phyloP scores from a whole-genome alignment of 1,140 invertebrate species.

The Charaxes varanes region DNA sequence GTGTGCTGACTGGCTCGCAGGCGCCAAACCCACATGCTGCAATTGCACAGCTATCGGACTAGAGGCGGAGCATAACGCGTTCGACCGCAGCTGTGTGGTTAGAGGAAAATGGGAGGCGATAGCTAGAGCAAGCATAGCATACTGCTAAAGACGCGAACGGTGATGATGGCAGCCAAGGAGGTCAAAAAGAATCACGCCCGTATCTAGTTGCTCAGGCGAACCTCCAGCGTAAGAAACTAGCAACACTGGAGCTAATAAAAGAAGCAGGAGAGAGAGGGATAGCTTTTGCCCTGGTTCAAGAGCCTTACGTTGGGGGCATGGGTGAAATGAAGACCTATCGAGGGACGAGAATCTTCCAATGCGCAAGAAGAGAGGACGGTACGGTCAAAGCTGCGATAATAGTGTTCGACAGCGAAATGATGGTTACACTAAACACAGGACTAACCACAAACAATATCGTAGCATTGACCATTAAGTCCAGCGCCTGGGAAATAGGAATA shows the following conservation, averaged over 20 bases:
- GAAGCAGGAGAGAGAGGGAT: background rate
- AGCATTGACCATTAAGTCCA: background rate
- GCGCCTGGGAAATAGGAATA: background rate
- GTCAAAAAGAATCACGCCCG: no score
- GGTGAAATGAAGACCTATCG: background rate
- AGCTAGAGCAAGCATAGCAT: slow-evolving; percentile 8
- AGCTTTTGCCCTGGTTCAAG: slow-evolving; percentile 1
- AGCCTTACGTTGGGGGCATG: background rate
- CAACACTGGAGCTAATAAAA: background rate
- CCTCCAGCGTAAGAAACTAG: background rate
- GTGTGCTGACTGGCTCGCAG: background rate
- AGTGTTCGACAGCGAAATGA: background rate
- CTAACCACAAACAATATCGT: slow-evolving; percentile 2
- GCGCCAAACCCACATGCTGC: background rate
- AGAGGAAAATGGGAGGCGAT: slow-evolving; percentile 8
- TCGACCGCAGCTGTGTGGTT: slow-evolving; percentile 6
- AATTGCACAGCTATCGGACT: slow-evolving; percentile 5
- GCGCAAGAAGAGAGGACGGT: background rate
- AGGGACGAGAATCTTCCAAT: background rate
- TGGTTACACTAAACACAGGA: background rate
- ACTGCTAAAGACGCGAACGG: slow-evolving; percentile 21
- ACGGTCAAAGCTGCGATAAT: slow-evolving; percentile 1
- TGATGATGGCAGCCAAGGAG: no score
- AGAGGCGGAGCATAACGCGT: slow-evolving; percentile 2
- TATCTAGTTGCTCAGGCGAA: slow-evolving; percentile 2